These are phyloP conservation scores for Wiebesia pumilae DNA, from an alignment of 1,140 invertebrate species.

Conservation along the genomic window DNA sequence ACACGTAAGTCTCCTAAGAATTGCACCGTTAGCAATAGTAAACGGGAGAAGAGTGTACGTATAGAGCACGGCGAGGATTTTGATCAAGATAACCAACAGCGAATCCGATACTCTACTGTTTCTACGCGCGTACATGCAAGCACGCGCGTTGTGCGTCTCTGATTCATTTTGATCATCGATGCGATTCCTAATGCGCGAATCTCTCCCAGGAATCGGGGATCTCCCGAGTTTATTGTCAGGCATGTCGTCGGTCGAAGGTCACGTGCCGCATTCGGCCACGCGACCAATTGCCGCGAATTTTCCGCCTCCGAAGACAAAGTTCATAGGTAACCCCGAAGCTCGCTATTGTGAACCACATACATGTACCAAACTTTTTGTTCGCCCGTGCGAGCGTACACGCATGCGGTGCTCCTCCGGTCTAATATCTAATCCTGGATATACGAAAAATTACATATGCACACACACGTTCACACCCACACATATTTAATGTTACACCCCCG, in stretches of 20 bases:
- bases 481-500: neutral
- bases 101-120: neutral
- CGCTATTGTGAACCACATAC: neutral
- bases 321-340: constrained; percentile 9
- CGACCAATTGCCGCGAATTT: constrained; percentile 48
- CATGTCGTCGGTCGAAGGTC: neutral
- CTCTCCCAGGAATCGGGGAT: constrained; percentile 20
- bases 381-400: too few species aligned
- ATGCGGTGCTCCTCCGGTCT: neutral
- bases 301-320: constrained; percentile 36
- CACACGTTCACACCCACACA: too few species aligned
- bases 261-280: constrained; percentile 24
- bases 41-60: neutral
- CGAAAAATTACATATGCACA: neutral
- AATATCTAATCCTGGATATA: neutral
- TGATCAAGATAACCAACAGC: neutral
- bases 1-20: too few species aligned
- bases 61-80: neutral
- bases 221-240: neutral
- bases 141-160: neutral
- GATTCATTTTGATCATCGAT: constrained; percentile 49
- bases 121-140: neutral
- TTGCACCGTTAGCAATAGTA: neutral
- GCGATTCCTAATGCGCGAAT: constrained; percentile 1
- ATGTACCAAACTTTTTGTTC: neutral